These are phyloP conservation scores for Nothobranchius furzeri DNA, from an alignment of 2,113 vertebrate genomes.

Conservation along the genomic window DNA sequence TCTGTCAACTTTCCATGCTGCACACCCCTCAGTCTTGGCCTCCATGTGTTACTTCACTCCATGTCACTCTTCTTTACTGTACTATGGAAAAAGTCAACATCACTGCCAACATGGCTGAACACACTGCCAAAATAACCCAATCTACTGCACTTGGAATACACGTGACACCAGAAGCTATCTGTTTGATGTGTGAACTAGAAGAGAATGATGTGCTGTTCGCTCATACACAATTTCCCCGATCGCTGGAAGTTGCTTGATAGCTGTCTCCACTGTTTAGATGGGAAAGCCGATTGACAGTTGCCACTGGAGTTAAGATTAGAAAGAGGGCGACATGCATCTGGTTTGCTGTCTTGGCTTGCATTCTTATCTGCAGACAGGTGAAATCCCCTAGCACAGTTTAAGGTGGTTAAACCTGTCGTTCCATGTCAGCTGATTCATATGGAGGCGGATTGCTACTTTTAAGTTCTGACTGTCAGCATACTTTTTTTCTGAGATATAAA, in stretches of 20 bases:
- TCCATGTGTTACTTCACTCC: conserved; percentile 51
- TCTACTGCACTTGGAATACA: conserved; percentile 26
- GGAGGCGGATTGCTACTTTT: background rate
- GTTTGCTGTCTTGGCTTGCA: conserved; percentile 21
- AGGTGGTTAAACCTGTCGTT: conserved; percentile 32
- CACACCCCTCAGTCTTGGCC: conserved; percentile 54
- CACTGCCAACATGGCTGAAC: conserved; percentile 38
- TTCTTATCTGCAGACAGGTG: conserved; percentile 38
- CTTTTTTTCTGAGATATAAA: conserved; percentile 10
- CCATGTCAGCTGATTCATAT: conserved; percentile 1
- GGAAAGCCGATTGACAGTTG: no score
- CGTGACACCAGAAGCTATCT: conserved; percentile 40
- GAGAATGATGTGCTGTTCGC: conserved; percentile 24
- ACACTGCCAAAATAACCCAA: conserved; percentile 64
- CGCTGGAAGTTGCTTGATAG: background rate
- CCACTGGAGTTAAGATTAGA: conserved; percentile 33
- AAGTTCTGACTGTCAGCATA: background rate
- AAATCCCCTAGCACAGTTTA: conserved; percentile 24
- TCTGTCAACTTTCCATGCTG: conserved; percentile 51
- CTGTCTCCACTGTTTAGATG: no score
- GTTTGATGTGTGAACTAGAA: conserved; percentile 31
- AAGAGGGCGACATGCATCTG: conserved; percentile 31
- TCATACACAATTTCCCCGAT: conserved; percentile 23
- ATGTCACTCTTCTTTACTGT: conserved; percentile 42
- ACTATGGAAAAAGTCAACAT: conserved; percentile 53